phyloP scores from a whole-genome alignment of 2,797 vertebrate species.

The Cirrhinus molitorella region DNA sequence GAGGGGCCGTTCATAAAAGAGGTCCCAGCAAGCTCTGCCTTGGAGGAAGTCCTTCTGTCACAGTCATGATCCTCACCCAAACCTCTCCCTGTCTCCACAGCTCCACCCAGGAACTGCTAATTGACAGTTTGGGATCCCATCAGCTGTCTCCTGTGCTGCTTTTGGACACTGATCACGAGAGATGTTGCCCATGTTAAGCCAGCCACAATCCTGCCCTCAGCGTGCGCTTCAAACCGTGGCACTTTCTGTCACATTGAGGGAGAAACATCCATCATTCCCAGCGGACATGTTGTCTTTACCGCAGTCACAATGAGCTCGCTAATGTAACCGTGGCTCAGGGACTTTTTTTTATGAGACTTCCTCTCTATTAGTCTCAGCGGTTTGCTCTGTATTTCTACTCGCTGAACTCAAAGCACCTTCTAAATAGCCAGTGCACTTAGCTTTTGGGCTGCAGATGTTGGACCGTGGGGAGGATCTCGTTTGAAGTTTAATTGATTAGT shows the following conservation, averaged over 20 bases:
- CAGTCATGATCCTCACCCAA: constrained; percentile 44
- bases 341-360: constrained; percentile 39
- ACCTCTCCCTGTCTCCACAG: constrained; percentile 37
- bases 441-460: constrained; percentile 78
- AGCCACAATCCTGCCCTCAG: constrained; percentile 53
- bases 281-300: constrained; percentile 59
- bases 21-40: constrained; percentile 32
- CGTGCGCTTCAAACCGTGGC: constrained; percentile 20
- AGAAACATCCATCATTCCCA: constrained; percentile 46
- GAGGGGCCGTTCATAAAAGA: neutral
- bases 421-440: constrained; percentile 57
- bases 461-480: constrained; percentile 68
- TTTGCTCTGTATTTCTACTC: constrained; percentile 23
- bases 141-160: constrained; percentile 51
- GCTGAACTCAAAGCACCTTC: constrained; percentile 60
- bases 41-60: constrained; percentile 46
- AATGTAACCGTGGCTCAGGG: constrained; percentile 47
- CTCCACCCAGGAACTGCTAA: constrained; percentile 50
- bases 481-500: constrained; percentile 76
- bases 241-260: constrained; percentile 55
- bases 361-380: neutral
- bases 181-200: constrained; percentile 52
- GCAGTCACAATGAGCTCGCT: constrained; percentile 52
- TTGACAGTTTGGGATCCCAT: constrained; percentile 47
- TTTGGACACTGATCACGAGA: constrained; percentile 57